Percentiles rank a stretch among this genome's conserved stretches.
phyloP scores from a whole-genome alignment of 2,797 vertebrate species.

The Chromobotia macracanthus region DNA sequence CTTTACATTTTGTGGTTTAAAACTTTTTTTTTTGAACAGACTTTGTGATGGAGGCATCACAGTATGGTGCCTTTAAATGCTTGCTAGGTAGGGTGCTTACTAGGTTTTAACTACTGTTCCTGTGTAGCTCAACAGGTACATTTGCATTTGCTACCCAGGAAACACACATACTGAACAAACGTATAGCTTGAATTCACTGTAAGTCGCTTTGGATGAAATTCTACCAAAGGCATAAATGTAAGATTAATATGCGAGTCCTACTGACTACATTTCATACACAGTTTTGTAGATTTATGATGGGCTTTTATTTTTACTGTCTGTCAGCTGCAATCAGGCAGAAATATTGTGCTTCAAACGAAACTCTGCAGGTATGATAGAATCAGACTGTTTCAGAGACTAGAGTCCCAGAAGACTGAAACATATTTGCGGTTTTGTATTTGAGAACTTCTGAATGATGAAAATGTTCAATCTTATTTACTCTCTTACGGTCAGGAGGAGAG shows the following conservation, averaged over 20 bases:
- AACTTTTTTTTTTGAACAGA: too few species aligned
- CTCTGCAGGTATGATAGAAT: not conserved
- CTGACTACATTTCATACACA: not conserved
- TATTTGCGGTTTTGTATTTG: not conserved
- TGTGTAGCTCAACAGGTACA: too few species aligned
- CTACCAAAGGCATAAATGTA: too few species aligned
- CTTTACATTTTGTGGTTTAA: too few species aligned
- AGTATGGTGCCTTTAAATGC: not conserved
- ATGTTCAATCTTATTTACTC: constrained; percentile 23
- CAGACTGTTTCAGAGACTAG: not conserved
- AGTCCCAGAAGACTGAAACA: constrained; percentile 1
- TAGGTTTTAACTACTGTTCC: not conserved
- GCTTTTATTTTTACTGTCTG: constrained; percentile 3
- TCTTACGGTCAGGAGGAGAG: constrained; percentile 17
- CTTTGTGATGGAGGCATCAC: not conserved
- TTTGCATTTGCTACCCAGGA: too few species aligned
- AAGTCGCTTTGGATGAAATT: too few species aligned
- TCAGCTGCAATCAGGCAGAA: constrained; percentile 10
- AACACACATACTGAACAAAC: too few species aligned
- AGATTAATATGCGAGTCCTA: not conserved
- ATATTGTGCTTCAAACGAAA: not conserved
- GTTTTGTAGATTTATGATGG: constrained; percentile 14
- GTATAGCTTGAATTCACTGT: too few species aligned
- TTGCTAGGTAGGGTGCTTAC: not conserved
- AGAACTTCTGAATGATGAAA: constrained; percentile 30